phyloP scores from a whole-genome alignment of 1,140 invertebrate genomes.

The Heliconius eleuchia region DNA sequence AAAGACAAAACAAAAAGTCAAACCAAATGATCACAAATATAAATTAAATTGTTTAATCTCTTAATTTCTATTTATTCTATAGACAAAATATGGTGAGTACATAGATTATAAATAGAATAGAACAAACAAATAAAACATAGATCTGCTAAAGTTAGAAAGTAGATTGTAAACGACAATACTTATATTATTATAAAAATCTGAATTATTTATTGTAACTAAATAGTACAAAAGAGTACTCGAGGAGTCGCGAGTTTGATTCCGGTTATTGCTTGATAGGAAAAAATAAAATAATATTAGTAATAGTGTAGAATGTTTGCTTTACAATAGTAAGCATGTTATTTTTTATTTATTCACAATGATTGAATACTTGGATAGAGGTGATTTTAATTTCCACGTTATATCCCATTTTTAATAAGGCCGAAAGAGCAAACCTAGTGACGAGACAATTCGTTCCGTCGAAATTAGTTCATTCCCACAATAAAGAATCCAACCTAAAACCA shows the following conservation, averaged over 20 bases:
- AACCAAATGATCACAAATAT: too few relatives aligned
- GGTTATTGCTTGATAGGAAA: background rate
- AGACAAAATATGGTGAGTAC: background rate
- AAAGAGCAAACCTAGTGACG: too few relatives aligned
- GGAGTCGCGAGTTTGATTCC: background rate
- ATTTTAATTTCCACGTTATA: too few relatives aligned
- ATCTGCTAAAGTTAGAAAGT: constrained; percentile 4
- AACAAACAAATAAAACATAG: background rate
- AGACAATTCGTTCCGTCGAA: too few relatives aligned
- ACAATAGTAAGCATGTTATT: background rate
- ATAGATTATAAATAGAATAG: background rate
- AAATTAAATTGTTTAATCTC: background rate
- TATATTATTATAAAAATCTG: background rate
- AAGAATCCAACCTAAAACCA: too few relatives aligned
- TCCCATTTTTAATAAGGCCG: too few relatives aligned
- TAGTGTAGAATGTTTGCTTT: background rate
- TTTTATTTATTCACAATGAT: background rate
- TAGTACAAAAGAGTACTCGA: background rate
- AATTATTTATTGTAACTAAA: background rate
- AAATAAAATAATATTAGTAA: background rate
- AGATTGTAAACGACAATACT: background rate
- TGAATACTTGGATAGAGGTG: too few relatives aligned
- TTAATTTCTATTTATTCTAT: background rate
- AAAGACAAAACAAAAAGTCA: too few relatives aligned
- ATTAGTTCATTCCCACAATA: too few relatives aligned